phyloP scores from a whole-genome alignment of 2,888 invertebrate species.

The Doris montereyensis region DNA sequence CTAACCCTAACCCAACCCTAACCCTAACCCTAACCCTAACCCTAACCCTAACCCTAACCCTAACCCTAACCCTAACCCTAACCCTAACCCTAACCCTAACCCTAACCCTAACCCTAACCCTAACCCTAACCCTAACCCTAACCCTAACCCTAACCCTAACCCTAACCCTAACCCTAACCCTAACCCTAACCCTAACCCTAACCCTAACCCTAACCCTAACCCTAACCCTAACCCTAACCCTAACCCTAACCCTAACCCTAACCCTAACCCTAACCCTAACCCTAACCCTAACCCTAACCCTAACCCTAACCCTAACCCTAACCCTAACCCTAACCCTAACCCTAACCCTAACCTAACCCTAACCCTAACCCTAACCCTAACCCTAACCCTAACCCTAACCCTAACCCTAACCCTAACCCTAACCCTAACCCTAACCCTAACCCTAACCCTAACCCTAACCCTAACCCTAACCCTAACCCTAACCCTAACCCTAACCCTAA shows the following conservation, averaged over 20 bases:
- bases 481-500: constrained; percentile 56
- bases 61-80: constrained; percentile 53
- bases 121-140: constrained; percentile 50
- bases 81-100: constrained; percentile 54
- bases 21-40: too few species aligned
- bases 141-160: constrained; percentile 54
- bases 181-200: constrained; percentile 51
- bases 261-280: constrained; percentile 47
- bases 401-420: constrained; percentile 47
- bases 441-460: constrained; percentile 50
- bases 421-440: constrained; percentile 50
- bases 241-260: constrained; percentile 46
- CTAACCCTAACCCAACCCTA: constrained; percentile 48
- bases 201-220: constrained; percentile 48
- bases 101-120: constrained; percentile 52
- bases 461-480: constrained; percentile 53
- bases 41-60: constrained; percentile 49
- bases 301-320: constrained; percentile 46
- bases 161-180: constrained; percentile 50
- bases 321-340: constrained; percentile 48
- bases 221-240: constrained; percentile 47
- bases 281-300: constrained; percentile 49
- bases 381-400: constrained; percentile 44
- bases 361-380: constrained; percentile 48
- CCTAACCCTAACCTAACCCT: too few species aligned